These are phyloP conservation scores for Seira ritae DNA, from an alignment of 2,888 invertebrate genomes.

Conservation along the genomic window DNA sequence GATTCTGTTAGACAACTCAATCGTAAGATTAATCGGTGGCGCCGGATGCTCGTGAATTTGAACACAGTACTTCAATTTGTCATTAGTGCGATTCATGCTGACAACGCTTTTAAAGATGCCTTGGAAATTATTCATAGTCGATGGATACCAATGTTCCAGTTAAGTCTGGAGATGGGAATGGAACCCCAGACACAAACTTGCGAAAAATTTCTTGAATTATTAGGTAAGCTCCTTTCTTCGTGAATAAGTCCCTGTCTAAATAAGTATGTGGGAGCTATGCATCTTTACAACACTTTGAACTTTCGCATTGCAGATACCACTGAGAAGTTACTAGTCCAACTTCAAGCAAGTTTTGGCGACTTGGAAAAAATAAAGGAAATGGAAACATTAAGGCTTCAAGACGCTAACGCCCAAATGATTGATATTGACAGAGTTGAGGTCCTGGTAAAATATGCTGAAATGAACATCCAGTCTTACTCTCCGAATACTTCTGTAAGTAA, in stretches of 20 bases:
- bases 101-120: slow-evolving; percentile 4
- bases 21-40: slow-evolving; percentile 64
- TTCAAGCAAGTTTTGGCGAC: too few species aligned
- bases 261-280: too few species aligned
- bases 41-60: slow-evolving; percentile 68
- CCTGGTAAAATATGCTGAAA: slow-evolving; percentile 54
- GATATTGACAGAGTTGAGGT: slow-evolving; percentile 50
- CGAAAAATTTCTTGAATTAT: slow-evolving; percentile 33
- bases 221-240: slow-evolving; percentile 50
- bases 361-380: background rate
- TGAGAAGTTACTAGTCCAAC: slow-evolving; percentile 16
- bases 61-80: slow-evolving; percentile 67
- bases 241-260: too few species aligned
- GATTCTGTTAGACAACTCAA: slow-evolving; percentile 30
- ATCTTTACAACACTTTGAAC: too few species aligned
- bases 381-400: slow-evolving; percentile 35
- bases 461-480: slow-evolving; percentile 62
- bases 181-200: slow-evolving; percentile 44
- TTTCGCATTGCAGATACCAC: background rate
- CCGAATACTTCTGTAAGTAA: slow-evolving; percentile 46
- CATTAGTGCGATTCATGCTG: background rate
- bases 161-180: slow-evolving; percentile 58
- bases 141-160: slow-evolving; percentile 62
- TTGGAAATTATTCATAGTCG: slow-evolving; percentile 28
- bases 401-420: slow-evolving; percentile 32